A percentile compares a stretch with the other conserved stretches of the same genome.
These are phyloP conservation scores for Tortricodes alternella DNA, from an alignment of 2,888 invertebrate species.

Conservation along the genomic window DNA sequence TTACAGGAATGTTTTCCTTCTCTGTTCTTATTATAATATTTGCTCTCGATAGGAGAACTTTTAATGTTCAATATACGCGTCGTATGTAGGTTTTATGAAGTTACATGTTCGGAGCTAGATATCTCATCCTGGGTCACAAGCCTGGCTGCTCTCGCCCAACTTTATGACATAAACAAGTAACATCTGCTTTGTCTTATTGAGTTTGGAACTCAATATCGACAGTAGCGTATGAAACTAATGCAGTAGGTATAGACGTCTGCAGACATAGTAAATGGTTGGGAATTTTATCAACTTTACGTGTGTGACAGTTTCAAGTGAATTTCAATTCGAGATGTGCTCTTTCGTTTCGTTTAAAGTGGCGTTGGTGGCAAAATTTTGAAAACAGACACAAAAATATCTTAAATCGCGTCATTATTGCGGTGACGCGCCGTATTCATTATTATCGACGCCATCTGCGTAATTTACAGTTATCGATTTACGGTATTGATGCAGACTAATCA, in stretches of 20 bases:
- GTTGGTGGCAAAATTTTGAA: no score
- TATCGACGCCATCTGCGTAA: neutral
- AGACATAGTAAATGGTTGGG: neutral
- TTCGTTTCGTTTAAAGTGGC: no score
- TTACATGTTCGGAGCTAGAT: neutral
- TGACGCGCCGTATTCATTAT: neutral
- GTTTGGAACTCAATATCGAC: slow-evolving; percentile 29
- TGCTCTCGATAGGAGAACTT: neutral
- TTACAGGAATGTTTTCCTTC: no score
- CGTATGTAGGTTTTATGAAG: neutral
- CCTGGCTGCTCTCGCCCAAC: slow-evolving; percentile 3
- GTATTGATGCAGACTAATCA: slow-evolving; percentile 18
- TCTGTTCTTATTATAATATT: no score
- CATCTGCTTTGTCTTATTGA: slow-evolving; percentile 31
- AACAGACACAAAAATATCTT: no score
- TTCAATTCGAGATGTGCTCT: neutral
- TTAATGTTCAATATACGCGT: neutral
- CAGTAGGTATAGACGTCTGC: neutral
- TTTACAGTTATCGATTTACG: slow-evolving; percentile 12
- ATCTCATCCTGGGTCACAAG: neutral
- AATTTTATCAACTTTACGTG: neutral
- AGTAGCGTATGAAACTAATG: slow-evolving; percentile 3
- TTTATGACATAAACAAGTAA: slow-evolving; percentile 29
- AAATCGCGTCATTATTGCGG: no score
- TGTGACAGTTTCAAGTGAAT: neutral